Evolutionary conservation across 2,113 vertebrate genomes (phyloP), one percentile per base, ranked within the genome.

Genomic region (Nematolebias whitei): DNA sequence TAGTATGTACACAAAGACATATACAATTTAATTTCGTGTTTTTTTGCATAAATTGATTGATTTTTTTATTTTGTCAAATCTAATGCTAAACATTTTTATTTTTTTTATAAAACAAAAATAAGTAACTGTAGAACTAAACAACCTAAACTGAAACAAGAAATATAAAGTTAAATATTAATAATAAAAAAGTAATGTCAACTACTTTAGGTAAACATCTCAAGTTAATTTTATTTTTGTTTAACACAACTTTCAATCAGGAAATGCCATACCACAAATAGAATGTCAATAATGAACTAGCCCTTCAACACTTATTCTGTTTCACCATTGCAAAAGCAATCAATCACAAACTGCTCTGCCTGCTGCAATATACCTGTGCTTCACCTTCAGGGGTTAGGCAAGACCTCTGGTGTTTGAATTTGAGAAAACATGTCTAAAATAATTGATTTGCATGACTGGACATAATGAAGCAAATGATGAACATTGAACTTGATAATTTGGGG

Each of bases 361-460:
- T 78, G 50, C 20, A 54, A 23, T 53, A 53, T 62, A 67, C 43
- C 41, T 26, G 22, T 41, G 20, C 24, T 58, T 53, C 38, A 43
- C 15, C 23, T 52, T 59, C 19, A 53, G 18, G 52, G 51, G 40
- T 68, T 74, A 38, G 53, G n/a, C 39, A 22, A 26, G 45, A 51
- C 44, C 29, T 40, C 26, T 44, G 32, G 57, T 63, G 40, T 70
- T 70, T 19, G 52, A 57, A 58, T n/a, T 47, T 23, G 45, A 73
- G 72, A 78, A 66, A 11, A 3, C 4, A 23, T 24, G 60, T 47
- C 23, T 52, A 23, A 55, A 15, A 39, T 20, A 38, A 19, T 29
- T 63, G n/a, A 74, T 77, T 77, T 77, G 47, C 70, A 66, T 72
- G 47, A 66, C 48, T 48, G 23, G 20, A 68, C 23, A 50, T 26